Evolutionary conservation across 2,113 vertebrate species (phyloP).

Genomic region (Micromys minutus): DNA sequence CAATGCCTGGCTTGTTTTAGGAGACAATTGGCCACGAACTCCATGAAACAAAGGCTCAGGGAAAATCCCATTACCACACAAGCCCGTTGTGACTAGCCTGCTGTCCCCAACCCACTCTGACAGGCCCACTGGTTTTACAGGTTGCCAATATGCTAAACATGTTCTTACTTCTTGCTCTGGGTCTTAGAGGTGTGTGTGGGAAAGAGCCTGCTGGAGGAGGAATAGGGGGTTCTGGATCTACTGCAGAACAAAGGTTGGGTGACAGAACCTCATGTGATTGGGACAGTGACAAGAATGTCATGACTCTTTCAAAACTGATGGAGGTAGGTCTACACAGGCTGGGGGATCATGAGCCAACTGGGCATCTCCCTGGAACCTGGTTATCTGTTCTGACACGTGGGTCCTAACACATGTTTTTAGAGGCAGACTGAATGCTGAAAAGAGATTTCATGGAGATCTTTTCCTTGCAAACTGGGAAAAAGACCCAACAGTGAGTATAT

Average conservation of each 20-base stretch:
- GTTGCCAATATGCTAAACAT: background rate
- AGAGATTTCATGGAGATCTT: background rate
- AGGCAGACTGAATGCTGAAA: background rate
- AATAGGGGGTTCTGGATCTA: background rate
- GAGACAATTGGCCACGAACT: fast-evolving
- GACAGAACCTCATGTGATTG: background rate
- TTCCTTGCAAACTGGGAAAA: background rate
- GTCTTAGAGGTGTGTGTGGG: background rate
- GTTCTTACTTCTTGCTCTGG: background rate
- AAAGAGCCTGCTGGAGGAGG: background rate
- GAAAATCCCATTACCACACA: fast-evolving
- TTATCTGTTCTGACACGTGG: fast-evolving
- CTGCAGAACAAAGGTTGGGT: background rate
- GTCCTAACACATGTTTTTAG: background rate
- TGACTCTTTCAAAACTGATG: background rate
- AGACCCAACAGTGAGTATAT: background rate
- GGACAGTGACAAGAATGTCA: background rate
- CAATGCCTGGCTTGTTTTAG: background rate
- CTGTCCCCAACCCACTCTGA: no score
- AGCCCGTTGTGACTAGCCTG: fast-evolving
- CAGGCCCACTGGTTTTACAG: background rate
- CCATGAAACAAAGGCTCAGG: fast-evolving
- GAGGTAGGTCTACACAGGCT: no score
- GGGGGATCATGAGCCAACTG: background rate
- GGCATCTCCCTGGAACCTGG: background rate